Conservation (phyloP, 1,140 invertebrate genomes). For the Thalassaphorura encarpata region DNA sequence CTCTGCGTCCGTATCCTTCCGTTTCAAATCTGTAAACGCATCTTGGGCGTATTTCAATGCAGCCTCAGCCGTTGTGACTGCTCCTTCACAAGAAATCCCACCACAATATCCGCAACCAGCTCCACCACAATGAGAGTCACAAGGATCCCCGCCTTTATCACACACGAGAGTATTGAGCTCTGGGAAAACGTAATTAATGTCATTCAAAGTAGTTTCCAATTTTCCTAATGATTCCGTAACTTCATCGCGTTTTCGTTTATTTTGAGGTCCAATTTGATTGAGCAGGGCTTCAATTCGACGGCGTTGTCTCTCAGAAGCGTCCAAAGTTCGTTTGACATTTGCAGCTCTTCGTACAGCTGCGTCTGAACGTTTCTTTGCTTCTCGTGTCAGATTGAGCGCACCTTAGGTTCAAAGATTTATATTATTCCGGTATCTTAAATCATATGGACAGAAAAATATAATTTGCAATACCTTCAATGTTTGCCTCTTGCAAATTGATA, state of each 20-base stretch:
- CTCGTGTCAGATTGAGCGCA: slow-evolving; percentile 78
- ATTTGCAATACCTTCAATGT: slow-evolving; percentile 61
- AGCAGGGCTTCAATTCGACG: slow-evolving; percentile 71
- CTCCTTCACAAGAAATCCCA: slow-evolving; percentile 80
- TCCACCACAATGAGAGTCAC: slow-evolving; percentile 83
- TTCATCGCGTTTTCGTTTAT: slow-evolving; percentile 56
- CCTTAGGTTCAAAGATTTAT: slow-evolving; percentile 41
- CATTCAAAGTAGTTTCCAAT: slow-evolving; percentile 53
- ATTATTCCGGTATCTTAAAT: background rate
- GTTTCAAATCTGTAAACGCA: slow-evolving; percentile 64
- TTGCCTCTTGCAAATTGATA: slow-evolving; percentile 82
- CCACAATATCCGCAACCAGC: slow-evolving; percentile 86
- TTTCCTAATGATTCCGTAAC: slow-evolving; percentile 50
- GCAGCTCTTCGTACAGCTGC: slow-evolving; percentile 55
- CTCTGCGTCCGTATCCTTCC: slow-evolving; percentile 67
- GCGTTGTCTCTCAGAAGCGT: slow-evolving; percentile 68
- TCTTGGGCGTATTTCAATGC: slow-evolving; percentile 75
- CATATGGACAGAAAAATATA: background rate
- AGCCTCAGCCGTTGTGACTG: slow-evolving; percentile 71
- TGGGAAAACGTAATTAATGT: slow-evolving; percentile 62
- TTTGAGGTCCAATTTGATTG: slow-evolving; percentile 54
- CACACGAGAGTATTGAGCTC: slow-evolving; percentile 79
- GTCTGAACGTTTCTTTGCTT: slow-evolving; percentile 57
- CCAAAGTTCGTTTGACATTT: slow-evolving; percentile 43
- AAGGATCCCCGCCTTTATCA: slow-evolving; percentile 71